phyloP scores from a whole-genome alignment of 2,888 invertebrate species.

The Argyresthia albistria region DNA sequence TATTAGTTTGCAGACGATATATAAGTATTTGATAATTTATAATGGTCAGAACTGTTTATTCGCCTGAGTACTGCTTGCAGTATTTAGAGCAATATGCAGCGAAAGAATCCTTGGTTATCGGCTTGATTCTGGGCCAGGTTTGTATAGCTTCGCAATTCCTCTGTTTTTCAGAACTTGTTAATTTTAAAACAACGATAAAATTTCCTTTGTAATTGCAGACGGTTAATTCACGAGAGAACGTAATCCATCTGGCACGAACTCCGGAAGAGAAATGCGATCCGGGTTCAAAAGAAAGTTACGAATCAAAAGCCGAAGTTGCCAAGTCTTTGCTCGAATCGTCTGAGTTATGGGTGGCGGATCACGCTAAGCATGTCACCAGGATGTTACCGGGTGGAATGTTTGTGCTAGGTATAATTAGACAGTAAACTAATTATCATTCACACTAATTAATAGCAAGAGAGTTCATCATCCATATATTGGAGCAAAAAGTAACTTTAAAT shows the following conservation, averaged over 20 bases:
- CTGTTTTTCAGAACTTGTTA: neutral
- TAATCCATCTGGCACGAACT: constrained; percentile 85
- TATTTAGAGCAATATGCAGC: constrained; percentile 78
- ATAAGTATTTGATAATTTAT: constrained; percentile 18
- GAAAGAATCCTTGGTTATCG: constrained; percentile 76
- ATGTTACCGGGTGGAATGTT: constrained; percentile 94
- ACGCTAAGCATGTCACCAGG: constrained; percentile 88
- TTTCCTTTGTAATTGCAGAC: constrained; percentile 50
- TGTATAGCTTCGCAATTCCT: constrained; percentile 12
- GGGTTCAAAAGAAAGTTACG: constrained; percentile 38
- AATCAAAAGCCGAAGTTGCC: constrained; percentile 41
- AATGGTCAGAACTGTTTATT: constrained; percentile 80
- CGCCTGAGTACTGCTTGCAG: constrained; percentile 77
- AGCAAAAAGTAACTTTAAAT: neutral
- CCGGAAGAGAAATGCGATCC: constrained; percentile 69
- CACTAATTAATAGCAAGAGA: neutral
- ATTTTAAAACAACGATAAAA: neutral
- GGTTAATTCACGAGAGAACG: constrained; percentile 78
- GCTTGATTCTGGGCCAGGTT: constrained; percentile 87
- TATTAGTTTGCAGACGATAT: neutral
- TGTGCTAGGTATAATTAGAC: constrained; percentile 74
- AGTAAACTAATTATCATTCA: neutral
- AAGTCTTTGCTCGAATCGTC: constrained; percentile 71
- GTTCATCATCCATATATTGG: neutral
- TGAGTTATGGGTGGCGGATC: constrained; percentile 82